These are phyloP conservation scores for Suricata suricatta DNA, from an alignment of 2,113 vertebrate species.

Conservation along the genomic window DNA sequence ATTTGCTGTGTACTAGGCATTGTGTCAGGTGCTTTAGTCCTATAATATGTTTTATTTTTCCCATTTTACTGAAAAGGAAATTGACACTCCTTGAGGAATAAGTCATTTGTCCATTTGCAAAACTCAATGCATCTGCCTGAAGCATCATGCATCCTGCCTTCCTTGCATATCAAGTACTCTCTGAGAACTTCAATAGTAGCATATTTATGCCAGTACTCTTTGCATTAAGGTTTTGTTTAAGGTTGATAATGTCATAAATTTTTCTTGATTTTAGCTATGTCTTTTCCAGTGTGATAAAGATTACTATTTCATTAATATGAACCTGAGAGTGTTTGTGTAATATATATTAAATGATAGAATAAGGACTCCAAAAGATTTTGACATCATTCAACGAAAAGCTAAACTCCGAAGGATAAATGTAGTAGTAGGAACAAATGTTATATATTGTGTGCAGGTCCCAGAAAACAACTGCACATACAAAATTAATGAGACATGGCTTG, in stretches of 20 bases:
- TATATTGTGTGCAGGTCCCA: not conserved
- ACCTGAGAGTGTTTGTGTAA: not conserved
- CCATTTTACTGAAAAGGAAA: slow-evolving; percentile 23
- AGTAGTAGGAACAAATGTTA: not conserved
- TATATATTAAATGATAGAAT: not conserved
- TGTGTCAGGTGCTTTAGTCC: not conserved
- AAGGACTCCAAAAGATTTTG: slow-evolving; percentile 22
- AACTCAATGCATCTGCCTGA: not conserved
- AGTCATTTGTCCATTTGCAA: not conserved
- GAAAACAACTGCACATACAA: not conserved
- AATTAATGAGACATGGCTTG: not conserved
- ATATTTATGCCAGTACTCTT: not conserved
- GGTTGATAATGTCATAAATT: not conserved
- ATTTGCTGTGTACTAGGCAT: not conserved
- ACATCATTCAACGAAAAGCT: not conserved
- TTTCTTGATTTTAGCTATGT: not conserved
- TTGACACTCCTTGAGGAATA: not conserved
- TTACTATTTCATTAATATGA: slow-evolving; percentile 25
- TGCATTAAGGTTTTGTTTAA: slow-evolving; percentile 34
- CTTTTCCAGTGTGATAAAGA: slow-evolving; percentile 15
- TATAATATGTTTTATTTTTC: not conserved
- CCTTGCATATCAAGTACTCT: not conserved
- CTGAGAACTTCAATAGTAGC: not conserved
- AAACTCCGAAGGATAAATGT: slow-evolving; percentile 16
- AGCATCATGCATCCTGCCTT: not conserved